Evolutionary conservation across 2,113 vertebrate species (phyloP), one percentile per base, ranked within the genome.

Genomic region (Alexandromys fortis): DNA sequence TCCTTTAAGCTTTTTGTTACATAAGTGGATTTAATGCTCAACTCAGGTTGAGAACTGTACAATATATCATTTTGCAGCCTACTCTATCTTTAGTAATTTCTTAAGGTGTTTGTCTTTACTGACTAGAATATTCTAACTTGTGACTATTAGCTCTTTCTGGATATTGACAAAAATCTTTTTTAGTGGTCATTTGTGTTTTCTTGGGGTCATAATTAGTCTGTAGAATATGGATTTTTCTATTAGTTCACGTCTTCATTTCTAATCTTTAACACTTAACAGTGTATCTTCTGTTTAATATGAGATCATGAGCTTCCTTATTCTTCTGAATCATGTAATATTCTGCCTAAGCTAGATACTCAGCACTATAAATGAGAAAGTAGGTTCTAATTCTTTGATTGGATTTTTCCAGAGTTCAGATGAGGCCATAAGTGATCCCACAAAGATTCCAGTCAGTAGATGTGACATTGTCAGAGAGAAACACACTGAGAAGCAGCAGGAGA

Each of bases 391-490:
- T 12, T 11, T 89, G 38, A 52, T 22, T 7, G 79, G 72, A 91
- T 86, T 87, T 94, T 22, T 68, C 28, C 26, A 98, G 98, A 22
- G 92, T 92, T 92, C 87, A 88, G 92, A 92, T 79, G 97, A 98
- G 63, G 94, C 93, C 6, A 22, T 94, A 19, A 72, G 92, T 86
- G 95, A 94, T 85, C 82, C 90, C 89, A 88, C 97, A 12, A 97
- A 96, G 38, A 96, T 99, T 77, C 98, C 99, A 88, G 99, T 99
- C n/a, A 99, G 99, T 98, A 99, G 98, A 81, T 98, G 99, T 89
- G 99, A 99, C 77, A 98, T 99, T 81, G 98, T 98, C 98, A 98
- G 95, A 90, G 99, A 99, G 97, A 99, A 99, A 49, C 98, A 96
- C 1, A 98, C 98, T 1, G 98, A 98, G 65, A 99, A 98, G 26